phyloP scores from a whole-genome alignment of 2,797 vertebrate genomes.

The Echiichthys vipera region DNA sequence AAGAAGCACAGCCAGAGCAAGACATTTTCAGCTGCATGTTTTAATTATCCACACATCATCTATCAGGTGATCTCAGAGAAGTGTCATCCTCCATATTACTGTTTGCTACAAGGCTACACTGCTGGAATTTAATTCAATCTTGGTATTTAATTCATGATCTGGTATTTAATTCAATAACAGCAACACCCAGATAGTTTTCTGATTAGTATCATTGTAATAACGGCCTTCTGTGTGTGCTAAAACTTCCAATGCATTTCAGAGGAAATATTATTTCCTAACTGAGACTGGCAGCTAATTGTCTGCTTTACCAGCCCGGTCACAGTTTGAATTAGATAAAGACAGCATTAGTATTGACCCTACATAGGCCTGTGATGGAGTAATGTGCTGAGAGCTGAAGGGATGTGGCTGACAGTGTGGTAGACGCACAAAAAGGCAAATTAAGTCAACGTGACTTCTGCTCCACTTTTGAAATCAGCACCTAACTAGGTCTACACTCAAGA shows the following conservation, averaged over 20 bases:
- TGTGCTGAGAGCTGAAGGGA: conserved; percentile 47
- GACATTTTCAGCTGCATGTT: conserved; percentile 33
- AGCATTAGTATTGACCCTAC: conserved; percentile 73
- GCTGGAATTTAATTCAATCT: conserved; percentile 4
- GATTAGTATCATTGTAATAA: conserved; percentile 35
- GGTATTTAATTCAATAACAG: conserved; percentile 42
- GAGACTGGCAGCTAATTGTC: conserved; percentile 57
- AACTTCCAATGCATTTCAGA: conserved; percentile 36
- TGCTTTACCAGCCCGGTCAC: conserved; percentile 48
- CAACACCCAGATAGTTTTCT: conserved; percentile 15
- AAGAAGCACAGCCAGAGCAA: conserved; percentile 21
- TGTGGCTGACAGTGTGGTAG: conserved; percentile 27
- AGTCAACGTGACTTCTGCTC: conserved; percentile 62
- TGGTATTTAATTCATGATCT: conserved; percentile 5
- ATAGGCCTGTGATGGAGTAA: conserved; percentile 44
- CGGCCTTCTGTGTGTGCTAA: conserved; percentile 1
- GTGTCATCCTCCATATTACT: background rate
- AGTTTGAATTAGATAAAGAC: conserved; percentile 48
- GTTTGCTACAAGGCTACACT: conserved; percentile 1
- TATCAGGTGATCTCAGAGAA: conserved; percentile 13
- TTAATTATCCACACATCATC: conserved; percentile 29
- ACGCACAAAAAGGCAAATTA: conserved; percentile 37
- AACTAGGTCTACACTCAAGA: conserved; percentile 31
- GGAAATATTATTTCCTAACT: conserved; percentile 51
- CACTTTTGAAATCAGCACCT: conserved; percentile 56